phyloP scores from a whole-genome alignment of 2,888 invertebrate species.

The Ochropleura leucogaster region DNA sequence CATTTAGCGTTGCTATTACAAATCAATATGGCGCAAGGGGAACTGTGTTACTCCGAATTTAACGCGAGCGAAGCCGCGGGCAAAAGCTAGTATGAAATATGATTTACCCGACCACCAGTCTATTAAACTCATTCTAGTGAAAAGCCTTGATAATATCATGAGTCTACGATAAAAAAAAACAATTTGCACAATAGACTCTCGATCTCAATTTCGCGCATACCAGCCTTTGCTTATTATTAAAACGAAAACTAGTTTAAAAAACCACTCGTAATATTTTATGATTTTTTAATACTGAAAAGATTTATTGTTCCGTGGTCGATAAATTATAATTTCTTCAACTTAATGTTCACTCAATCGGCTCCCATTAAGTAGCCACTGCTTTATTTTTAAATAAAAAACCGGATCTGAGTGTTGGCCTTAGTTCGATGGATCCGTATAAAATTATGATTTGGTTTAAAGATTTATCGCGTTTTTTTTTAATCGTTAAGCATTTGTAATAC shows the following conservation, averaged over 20 bases:
- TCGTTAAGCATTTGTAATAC: constrained; percentile 21
- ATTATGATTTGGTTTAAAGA: constrained; percentile 47
- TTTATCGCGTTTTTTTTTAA: constrained; percentile 22
- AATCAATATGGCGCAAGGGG: too few relatives aligned
- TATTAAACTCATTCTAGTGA: too few relatives aligned
- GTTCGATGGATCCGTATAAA: constrained; percentile 60
- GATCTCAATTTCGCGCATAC: constrained; percentile 37
- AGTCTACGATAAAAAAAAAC: constrained; percentile 1
- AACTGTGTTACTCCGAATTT: too few relatives aligned
- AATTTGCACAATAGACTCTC: constrained; percentile 46
- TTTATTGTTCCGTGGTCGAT: constrained; percentile 62
- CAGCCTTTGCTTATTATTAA: constrained; percentile 41
- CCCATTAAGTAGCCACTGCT: constrained; percentile 67
- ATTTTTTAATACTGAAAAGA: constrained; percentile 63
- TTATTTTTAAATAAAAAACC: constrained; percentile 62
- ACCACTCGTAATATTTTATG: constrained; percentile 56
- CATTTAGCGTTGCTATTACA: too few relatives aligned
- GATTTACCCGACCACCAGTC: neutral
- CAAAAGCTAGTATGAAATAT: constrained; percentile 4
- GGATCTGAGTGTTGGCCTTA: constrained; percentile 56
- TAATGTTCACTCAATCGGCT: constrained; percentile 65
- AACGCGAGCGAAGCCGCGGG: too few relatives aligned
- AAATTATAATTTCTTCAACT: constrained; percentile 68
- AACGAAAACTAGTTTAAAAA: constrained; percentile 59
- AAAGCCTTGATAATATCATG: neutral